Percentiles rank a stretch among this genome's conserved stretches.
Conservation (phyloP, 2,888 invertebrate species). For the Yponomeuta sedellus region DNA sequence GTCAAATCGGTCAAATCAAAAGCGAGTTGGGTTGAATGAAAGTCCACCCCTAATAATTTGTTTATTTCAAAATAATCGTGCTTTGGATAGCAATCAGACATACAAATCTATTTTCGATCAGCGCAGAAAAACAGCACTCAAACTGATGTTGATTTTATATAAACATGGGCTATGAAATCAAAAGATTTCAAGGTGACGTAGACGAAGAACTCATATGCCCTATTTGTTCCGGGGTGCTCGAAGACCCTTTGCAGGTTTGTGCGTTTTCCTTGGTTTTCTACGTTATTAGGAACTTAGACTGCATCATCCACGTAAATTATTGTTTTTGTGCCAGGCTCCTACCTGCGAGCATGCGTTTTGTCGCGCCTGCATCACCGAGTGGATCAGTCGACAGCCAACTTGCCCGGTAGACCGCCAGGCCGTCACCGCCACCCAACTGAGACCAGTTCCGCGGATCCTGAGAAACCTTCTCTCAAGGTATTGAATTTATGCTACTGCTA, state of each 20-base stretch:
- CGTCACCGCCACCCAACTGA: constrained; percentile 91
- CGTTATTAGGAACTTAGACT: background rate
- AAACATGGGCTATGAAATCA: constrained; percentile 94
- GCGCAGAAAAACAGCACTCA: background rate
- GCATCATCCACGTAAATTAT: background rate
- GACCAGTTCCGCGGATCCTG: constrained; percentile 94
- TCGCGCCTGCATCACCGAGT: constrained; percentile 94
- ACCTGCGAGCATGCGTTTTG: constrained; percentile 98
- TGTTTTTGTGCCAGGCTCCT: constrained; percentile 81
- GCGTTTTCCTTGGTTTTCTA: constrained; percentile 19
- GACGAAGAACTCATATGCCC: constrained; percentile 98
- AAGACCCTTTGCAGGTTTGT: constrained; percentile 94
- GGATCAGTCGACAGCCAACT: constrained; percentile 94
- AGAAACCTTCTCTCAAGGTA: constrained; percentile 92
- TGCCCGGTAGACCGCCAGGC: constrained; percentile 96
- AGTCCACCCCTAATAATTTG: background rate
- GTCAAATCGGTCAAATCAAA: background rate
- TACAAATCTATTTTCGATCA: background rate
- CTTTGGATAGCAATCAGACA: too few relatives aligned
- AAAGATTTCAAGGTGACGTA: constrained; percentile 95
- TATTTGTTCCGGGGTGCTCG: constrained; percentile 96
- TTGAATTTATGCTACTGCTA: constrained; percentile 25
- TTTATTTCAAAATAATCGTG: background rate
- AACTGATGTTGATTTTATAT: constrained; percentile 11
- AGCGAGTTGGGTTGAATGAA: background rate